These are phyloP conservation scores for Tinea trinotella DNA, from an alignment of 2,888 invertebrate genomes.

Conservation along the genomic window DNA sequence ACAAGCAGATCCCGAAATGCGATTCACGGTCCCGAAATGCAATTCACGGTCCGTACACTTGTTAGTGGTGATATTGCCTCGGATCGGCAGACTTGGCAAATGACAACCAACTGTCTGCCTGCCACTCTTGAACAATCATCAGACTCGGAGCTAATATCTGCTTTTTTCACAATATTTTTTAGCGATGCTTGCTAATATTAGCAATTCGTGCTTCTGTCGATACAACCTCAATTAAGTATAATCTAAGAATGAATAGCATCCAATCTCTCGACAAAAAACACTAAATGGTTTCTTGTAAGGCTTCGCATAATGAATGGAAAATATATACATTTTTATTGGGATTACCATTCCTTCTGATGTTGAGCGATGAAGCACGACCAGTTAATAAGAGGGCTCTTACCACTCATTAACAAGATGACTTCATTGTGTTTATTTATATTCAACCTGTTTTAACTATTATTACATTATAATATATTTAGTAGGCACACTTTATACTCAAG, in stretches of 20 bases:
- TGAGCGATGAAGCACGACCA: too few relatives aligned
- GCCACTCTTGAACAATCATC: too few relatives aligned
- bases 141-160: too few relatives aligned
- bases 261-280: constrained; percentile 9
- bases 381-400: too few relatives aligned
- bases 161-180: neutral
- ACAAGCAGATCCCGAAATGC: too few relatives aligned
- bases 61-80: too few relatives aligned
- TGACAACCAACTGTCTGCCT: too few relatives aligned
- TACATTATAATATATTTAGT: neutral
- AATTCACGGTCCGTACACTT: too few relatives aligned
- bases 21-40: too few relatives aligned
- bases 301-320: constrained; percentile 8
- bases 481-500: neutral
- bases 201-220: neutral
- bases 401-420: neutral
- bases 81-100: too few relatives aligned
- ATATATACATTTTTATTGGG: constrained; percentile 8
- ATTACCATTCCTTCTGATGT: neutral
- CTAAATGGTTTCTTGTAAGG: constrained; percentile 8
- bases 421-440: neutral
- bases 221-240: constrained; percentile 11
- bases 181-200: neutral
- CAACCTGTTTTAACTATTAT: neutral
- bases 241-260: neutral